Evolutionary conservation across 64 coral and sea anemone species (phyloP).

Genomic region (Orbicella faveolata): DNA sequence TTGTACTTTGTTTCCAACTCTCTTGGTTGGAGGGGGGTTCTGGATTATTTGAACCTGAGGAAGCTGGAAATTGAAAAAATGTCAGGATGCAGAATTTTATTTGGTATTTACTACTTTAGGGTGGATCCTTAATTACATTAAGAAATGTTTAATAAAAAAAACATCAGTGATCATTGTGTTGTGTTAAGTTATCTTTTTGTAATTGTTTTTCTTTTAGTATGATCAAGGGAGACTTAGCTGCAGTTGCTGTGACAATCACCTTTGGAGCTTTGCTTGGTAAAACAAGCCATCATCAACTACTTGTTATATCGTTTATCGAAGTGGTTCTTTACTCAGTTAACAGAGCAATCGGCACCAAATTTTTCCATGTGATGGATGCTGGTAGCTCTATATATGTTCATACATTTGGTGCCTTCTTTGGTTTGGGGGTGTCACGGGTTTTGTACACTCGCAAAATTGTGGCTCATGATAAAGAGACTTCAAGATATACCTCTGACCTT

Average conservation of each 20-base stretch:
- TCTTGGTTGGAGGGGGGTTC: background rate
- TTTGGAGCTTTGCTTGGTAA: conserved; percentile 96
- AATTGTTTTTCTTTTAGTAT: conserved; percentile 56
- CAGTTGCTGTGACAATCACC: conserved; percentile 72
- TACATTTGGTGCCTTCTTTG: conserved; percentile 92
- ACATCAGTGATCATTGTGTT: too few relatives aligned
- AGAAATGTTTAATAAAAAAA: too few relatives aligned
- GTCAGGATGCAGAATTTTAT: too few relatives aligned
- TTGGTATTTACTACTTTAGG: too few relatives aligned
- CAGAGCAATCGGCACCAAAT: conserved; percentile 59
- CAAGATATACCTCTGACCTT: conserved; percentile 92
- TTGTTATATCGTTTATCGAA: conserved; percentile 77
- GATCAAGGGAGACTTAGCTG: conserved; percentile 84
- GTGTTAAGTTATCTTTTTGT: background rate
- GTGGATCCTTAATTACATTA: too few relatives aligned
- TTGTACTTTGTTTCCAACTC: too few relatives aligned
- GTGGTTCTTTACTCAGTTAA: conserved; percentile 80
- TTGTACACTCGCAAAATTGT: conserved; percentile 70
- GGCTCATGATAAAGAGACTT: conserved; percentile 89
- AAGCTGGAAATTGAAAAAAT: too few relatives aligned
- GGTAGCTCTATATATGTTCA: conserved; percentile 81
- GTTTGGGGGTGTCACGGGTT: conserved; percentile 66
- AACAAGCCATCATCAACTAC: conserved; percentile 81
- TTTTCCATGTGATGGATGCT: conserved; percentile 80
- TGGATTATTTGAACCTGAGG: too few relatives aligned